Evolutionary conservation across 2,797 vertebrate genomes (phyloP).

Genomic region (Orientallactaga sibirica): DNA sequence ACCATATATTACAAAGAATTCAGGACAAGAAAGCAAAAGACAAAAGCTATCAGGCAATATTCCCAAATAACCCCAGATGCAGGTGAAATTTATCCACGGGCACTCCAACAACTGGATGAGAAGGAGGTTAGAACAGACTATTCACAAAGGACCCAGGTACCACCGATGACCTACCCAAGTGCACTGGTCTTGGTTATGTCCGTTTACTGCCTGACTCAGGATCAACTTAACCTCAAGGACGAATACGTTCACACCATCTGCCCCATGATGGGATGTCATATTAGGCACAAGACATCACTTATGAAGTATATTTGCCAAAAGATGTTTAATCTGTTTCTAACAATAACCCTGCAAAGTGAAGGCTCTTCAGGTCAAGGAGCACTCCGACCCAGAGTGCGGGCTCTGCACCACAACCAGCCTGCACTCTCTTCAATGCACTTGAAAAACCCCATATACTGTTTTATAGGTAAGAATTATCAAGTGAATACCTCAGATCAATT

Average conservation of each 20-base stretch:
- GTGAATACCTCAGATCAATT: neutral
- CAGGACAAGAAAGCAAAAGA: slow-evolving; percentile 17
- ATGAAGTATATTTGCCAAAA: neutral
- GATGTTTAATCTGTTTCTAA: neutral
- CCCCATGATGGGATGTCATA: neutral
- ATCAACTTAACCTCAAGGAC: neutral
- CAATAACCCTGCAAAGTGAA: neutral
- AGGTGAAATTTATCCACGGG: neutral
- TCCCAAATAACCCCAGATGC: neutral
- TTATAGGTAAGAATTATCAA: neutral
- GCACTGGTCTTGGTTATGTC: neutral
- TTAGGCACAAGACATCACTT: neutral
- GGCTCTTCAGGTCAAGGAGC: neutral
- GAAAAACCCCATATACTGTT: neutral
- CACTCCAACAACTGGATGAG: neutral
- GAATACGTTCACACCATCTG: neutral
- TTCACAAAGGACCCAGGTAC: neutral
- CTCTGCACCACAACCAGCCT: neutral
- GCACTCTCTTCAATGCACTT: neutral
- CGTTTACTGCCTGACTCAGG: neutral
- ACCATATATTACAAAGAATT: neutral
- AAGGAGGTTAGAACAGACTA: neutral
- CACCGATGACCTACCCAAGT: neutral
- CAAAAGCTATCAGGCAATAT: neutral
- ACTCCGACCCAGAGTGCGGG: neutral